Evolutionary conservation across 2,797 vertebrate species (phyloP).

Genomic region (Phrynocephalus guinanensis): DNA sequence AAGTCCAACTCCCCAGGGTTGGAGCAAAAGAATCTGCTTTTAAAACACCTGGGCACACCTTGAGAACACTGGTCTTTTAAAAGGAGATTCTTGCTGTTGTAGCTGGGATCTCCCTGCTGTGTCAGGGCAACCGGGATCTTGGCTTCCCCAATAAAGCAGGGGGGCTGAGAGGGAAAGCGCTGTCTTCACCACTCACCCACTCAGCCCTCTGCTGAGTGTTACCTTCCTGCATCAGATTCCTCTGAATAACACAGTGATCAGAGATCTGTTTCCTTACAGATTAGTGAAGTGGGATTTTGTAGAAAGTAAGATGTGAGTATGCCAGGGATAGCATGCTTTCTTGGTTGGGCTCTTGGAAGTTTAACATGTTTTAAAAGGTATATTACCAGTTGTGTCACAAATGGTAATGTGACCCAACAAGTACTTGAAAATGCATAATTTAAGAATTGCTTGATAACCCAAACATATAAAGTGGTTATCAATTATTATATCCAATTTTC

Average conservation of each 20-base stretch:
- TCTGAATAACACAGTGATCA: neutral
- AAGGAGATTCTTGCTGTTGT: no score
- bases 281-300: neutral
- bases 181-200: neutral
- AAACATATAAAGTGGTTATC: neutral
- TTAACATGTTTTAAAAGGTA: neutral
- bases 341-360: neutral
- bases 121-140: no score
- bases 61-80: no score
- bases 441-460: slow-evolving; percentile 11
- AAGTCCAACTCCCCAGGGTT: no score
- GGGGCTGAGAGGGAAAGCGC: no score
- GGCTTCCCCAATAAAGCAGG: no score
- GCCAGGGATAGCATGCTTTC: neutral
- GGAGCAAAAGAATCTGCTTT: no score
- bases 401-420: neutral
- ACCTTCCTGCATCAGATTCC: neutral
- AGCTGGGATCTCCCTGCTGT: no score
- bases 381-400: neutral
- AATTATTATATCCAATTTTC: neutral
- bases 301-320: neutral
- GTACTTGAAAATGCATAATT: neutral
- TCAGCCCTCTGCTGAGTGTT: neutral
- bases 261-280: neutral
- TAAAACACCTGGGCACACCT: no score